These are phyloP conservation scores for Anorthoa munda DNA, from an alignment of 2,888 invertebrate genomes.

Conservation along the genomic window DNA sequence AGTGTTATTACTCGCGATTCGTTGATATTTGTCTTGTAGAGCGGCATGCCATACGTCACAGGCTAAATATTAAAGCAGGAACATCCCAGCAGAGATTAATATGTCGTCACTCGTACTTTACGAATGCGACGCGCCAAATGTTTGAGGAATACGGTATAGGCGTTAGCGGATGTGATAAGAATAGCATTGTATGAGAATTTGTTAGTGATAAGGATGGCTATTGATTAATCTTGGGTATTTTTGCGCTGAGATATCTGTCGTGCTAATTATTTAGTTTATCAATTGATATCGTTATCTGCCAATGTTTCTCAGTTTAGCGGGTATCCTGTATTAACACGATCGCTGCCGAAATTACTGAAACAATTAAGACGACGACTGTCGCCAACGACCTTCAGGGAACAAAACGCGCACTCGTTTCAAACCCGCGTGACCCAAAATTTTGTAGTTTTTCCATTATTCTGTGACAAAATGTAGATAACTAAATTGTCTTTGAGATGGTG, in stretches of 20 bases:
- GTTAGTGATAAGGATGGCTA: background rate
- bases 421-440: too few species aligned
- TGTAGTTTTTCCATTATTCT: too few species aligned
- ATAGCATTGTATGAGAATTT: background rate
- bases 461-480: too few species aligned
- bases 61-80: conserved; percentile 76
- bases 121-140: conserved; percentile 71
- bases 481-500: too few species aligned
- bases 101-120: conserved; percentile 81
- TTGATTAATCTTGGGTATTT: background rate
- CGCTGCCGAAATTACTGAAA: too few species aligned
- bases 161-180: conserved; percentile 48
- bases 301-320: background rate
- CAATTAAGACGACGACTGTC: too few species aligned
- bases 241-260: conserved; percentile 6
- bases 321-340: too few species aligned
- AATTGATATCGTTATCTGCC: background rate
- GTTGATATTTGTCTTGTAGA: conserved; percentile 67
- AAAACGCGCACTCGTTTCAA: too few species aligned
- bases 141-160: conserved; percentile 53
- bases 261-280: background rate
- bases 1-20: conserved; percentile 47
- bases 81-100: conserved; percentile 80
- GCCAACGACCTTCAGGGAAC: too few species aligned
- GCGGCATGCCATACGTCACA: conserved; percentile 66